Conservation (phyloP, 2,888 invertebrate genomes). For the Lycia hirtaria region DNA sequence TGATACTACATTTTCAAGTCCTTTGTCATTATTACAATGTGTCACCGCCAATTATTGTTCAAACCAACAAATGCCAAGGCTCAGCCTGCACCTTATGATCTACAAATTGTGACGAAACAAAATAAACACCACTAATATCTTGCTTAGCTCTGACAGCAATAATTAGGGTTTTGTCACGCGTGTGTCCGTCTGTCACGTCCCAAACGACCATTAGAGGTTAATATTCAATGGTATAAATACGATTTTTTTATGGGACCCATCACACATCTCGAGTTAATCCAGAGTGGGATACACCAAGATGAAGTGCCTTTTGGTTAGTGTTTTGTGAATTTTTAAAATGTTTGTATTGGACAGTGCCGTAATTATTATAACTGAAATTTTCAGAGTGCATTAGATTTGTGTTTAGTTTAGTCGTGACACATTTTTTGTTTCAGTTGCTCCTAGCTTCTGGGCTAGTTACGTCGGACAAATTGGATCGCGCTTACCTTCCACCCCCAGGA, state of each 20-base stretch:
- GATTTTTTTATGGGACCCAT: constrained; percentile 55
- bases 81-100: constrained; percentile 30
- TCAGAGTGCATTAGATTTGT: not conserved
- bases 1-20: constrained; percentile 6
- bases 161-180: constrained; percentile 77
- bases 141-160: constrained; percentile 67
- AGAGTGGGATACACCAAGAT: constrained; percentile 58
- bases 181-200: constrained; percentile 69
- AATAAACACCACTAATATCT: constrained; percentile 67
- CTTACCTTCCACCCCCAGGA: constrained; percentile 71
- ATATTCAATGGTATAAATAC: constrained; percentile 73
- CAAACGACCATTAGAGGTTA: constrained; percentile 60
- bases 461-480: constrained; percentile 65
- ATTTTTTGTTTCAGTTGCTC: constrained; percentile 60
- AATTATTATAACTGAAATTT: not conserved
- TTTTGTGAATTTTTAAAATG: constrained; percentile 14
- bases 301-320: constrained; percentile 65
- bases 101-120: constrained; percentile 46
- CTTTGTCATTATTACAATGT: constrained; percentile 2
- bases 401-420: too few relatives aligned
- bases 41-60: constrained; percentile 28
- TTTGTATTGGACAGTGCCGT: not conserved
- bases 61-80: constrained; percentile 35
- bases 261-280: constrained; percentile 65
- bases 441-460: constrained; percentile 54